phyloP scores from a whole-genome alignment of 1,140 invertebrate species.

The Ips nitidus region DNA sequence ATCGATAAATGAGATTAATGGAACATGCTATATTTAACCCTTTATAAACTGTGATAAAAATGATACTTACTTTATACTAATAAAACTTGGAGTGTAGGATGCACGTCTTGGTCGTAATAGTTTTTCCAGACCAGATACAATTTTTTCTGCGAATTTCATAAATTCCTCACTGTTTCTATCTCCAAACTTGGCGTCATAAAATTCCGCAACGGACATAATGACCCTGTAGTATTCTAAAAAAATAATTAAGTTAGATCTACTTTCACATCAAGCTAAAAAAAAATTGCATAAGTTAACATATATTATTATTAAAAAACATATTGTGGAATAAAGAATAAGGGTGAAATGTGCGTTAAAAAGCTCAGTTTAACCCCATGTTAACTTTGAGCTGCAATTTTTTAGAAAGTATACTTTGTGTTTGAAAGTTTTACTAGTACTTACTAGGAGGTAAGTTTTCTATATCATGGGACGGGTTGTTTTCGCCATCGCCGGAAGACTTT shows the following conservation, averaged over 20 bases:
- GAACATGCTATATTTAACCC: no score
- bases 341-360: no score
- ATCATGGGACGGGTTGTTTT: neutral
- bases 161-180: slow-evolving; percentile 52
- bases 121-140: slow-evolving; percentile 50
- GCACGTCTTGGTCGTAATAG: slow-evolving; percentile 52
- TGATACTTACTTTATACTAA: slow-evolving; percentile 49
- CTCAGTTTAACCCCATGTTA: no score
- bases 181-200: slow-evolving; percentile 48
- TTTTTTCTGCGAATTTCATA: slow-evolving; percentile 45
- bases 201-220: slow-evolving; percentile 52
- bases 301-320: neutral
- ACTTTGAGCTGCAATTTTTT: no score
- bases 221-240: slow-evolving; percentile 51
- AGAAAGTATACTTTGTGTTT: no score
- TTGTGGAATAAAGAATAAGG: neutral
- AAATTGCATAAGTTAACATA: neutral
- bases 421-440: neutral
- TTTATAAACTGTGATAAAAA: no score
- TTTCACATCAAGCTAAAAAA: no score
- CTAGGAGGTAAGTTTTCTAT: neutral
- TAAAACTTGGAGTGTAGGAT: slow-evolving; percentile 52
- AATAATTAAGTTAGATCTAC: neutral
- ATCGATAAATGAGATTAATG: no score
- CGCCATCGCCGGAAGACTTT: slow-evolving; percentile 19